A percentile compares a stretch with the other conserved stretches of the same genome.
phyloP scores from a whole-genome alignment of 2,888 invertebrate genomes.

The Oligia strigilis region DNA sequence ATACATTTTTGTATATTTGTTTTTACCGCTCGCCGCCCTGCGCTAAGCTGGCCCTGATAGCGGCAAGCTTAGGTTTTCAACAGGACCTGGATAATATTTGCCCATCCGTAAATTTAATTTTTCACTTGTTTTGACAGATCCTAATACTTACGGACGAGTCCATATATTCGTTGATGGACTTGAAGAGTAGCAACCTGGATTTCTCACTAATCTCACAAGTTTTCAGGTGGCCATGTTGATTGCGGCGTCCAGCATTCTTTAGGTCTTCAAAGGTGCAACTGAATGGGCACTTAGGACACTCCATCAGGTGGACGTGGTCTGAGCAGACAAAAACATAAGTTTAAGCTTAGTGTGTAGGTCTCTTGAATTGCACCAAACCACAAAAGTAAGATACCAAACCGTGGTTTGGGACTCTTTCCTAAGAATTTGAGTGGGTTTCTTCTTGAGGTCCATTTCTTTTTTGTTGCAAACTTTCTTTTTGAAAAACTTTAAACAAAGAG shows the following conservation, averaged over 20 bases:
- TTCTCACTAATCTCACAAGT: not conserved
- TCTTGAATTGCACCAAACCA: slow-evolving; percentile 68
- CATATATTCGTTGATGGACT: too few relatives aligned
- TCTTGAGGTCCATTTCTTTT: slow-evolving; percentile 76
- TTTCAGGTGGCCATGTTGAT: not conserved
- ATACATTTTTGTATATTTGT: too few relatives aligned
- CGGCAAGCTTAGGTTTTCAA: too few relatives aligned
- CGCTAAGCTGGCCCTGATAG: too few relatives aligned
- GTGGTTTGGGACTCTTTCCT: slow-evolving; percentile 78
- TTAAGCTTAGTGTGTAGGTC: not conserved
- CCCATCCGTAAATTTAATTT: too few relatives aligned
- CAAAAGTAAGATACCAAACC: slow-evolving; percentile 76
- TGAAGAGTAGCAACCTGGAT: not conserved
- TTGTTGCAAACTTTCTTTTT: slow-evolving; percentile 73
- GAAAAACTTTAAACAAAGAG: slow-evolving; percentile 71
- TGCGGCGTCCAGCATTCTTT: too few relatives aligned
- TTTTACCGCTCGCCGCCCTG: too few relatives aligned
- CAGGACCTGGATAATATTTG: too few relatives aligned
- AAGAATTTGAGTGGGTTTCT: slow-evolving; percentile 82
- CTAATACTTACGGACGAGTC: too few relatives aligned
- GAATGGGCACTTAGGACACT: not conserved
- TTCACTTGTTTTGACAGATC: too few relatives aligned
- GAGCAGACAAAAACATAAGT: not conserved
- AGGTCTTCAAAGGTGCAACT: not conserved
- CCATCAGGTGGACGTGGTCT: not conserved